Evolutionary conservation across 2,888 invertebrate genomes (phyloP).

Genomic region (Eulithis prunata): DNA sequence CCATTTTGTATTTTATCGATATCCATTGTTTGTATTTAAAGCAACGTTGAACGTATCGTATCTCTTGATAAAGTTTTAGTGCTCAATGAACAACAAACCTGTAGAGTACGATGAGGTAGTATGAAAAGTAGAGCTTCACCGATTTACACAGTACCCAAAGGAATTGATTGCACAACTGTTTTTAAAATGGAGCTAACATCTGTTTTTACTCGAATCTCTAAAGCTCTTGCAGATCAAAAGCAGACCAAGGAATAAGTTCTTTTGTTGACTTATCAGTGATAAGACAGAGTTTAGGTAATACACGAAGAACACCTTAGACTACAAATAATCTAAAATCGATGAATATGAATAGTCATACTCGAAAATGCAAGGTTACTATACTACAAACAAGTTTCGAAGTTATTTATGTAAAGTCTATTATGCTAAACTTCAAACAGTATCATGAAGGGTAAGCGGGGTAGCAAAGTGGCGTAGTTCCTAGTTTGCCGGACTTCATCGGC

Average conservation of each 20-base stretch:
- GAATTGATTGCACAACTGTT: constrained; percentile 16
- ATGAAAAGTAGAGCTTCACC: constrained; percentile 15
- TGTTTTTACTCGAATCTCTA: not conserved
- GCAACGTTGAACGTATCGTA: constrained; percentile 18
- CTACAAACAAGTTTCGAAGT: constrained; percentile 22
- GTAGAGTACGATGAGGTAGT: constrained; percentile 7
- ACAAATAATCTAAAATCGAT: not conserved
- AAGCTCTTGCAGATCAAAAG: not conserved
- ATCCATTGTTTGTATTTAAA: constrained; percentile 42
- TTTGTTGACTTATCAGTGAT: constrained; percentile 7
- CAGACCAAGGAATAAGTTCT: not conserved
- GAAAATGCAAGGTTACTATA: constrained; percentile 18
- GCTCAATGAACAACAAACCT: constrained; percentile 16
- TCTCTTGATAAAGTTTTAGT: constrained; percentile 34
- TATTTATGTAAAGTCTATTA: constrained; percentile 34
- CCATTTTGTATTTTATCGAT: constrained; percentile 52
- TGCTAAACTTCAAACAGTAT: constrained; percentile 32
- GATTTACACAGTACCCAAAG: constrained; percentile 15
- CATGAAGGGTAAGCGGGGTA: constrained; percentile 28
- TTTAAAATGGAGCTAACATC: constrained; percentile 18
- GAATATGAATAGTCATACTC: not conserved
- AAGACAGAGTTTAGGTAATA: not conserved
- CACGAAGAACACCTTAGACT: not conserved
- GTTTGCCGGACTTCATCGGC: constrained; percentile 29
- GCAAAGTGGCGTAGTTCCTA: constrained; percentile 31